Base-by-base conservation (phyloP, 2,888 invertebrate genomes). In the Cheilosia soror region DNA sequence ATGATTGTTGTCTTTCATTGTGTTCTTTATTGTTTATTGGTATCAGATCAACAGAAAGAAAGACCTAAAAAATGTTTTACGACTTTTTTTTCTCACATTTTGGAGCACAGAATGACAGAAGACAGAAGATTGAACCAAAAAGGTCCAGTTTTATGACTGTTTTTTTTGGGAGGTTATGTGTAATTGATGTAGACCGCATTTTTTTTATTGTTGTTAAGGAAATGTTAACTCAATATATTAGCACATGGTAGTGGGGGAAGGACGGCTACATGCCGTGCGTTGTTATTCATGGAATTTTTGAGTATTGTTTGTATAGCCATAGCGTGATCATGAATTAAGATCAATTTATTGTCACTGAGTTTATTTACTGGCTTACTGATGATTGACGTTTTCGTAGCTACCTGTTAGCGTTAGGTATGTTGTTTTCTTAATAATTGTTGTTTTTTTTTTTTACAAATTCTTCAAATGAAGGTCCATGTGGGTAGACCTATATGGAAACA, bases 231-330 rank as follows among this genome's bases (percentile, higher is more conserved):
- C 9, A 27, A 27, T 15, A n/a, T n/a, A 27, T n/a, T 42, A 29
- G 27, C n/a, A 42, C n/a, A 42, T 5, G n/a, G 33, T 40, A 7
- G 20, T 2, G 0, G 9, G 11, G 13, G 62, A 37, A 7, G 20
- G 27, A n/a, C 4, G n/a, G 15, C 6, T 0, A 6, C 29, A 9
- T 11, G 13, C 31, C 51, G 42, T 49, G 66, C 51, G 44, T 60
- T 78, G 63, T 57, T 78, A 69, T 78, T 78, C 69, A 78, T 78
- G 69, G 78, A 71, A 63, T 78, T 77, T 62, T 62, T 42, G 55
- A 77, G 62, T 62, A 69, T 77, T 68, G 53, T 77, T 63, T 62
- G 3, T 6, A 57, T 37, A 44, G 65, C 62, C 29, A 55, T 4
- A 11, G 11, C 15, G 11, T 55, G 62, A 63, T 62, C 62, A 37